Evolutionary conservation across 1,140 invertebrate genomes (phyloP), one percentile per base, ranked within the genome.

Genomic region (Mylabris phalerata): DNA sequence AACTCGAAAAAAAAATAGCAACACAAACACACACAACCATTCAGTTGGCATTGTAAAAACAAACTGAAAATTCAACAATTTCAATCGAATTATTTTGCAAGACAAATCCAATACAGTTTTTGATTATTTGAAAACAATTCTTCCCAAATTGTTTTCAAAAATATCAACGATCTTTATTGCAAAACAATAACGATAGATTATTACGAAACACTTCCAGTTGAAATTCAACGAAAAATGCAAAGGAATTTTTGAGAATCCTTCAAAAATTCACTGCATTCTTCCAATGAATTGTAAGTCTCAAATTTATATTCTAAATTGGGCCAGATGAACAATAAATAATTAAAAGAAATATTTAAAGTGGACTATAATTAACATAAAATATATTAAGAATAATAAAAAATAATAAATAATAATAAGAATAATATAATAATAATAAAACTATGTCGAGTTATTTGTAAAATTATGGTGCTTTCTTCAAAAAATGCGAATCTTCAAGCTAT

Each of bases 391-490:
- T 32, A 32, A 32, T 7, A 32, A 32, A 32, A 5, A 5, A 32
- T 5, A 5, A 32, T 7, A 5, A 5, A 32, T 32, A 5, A 32
- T 32, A 32, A 32, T 32, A 32, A 32, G 4, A 32, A 32, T 32
- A 32, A 32, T 32, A 32, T 32, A 32, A 32, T 32, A 32, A 59
- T 38, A 50, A 19, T 27, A 25, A 60, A 60, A 62, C 61, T 50
- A 63, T 57, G 48, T 59, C 67, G 60, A 68, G 59, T 66, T 59
- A 52, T 65, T 64, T 63, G 50, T 65, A 49, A 65, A 60, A 63
- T 64, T 66, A 71, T 68, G 72, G 70, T 73, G 72, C 71, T 73
- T 74, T 74, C 69, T 71, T 71, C 67, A 71, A 71, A 32, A 32
- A 32, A 32, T 32, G 32, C 32, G 32, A 42, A 42, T 42, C 9